Conservation (phyloP, 2,113 vertebrate species). For the Casuarius casuarius region DNA sequence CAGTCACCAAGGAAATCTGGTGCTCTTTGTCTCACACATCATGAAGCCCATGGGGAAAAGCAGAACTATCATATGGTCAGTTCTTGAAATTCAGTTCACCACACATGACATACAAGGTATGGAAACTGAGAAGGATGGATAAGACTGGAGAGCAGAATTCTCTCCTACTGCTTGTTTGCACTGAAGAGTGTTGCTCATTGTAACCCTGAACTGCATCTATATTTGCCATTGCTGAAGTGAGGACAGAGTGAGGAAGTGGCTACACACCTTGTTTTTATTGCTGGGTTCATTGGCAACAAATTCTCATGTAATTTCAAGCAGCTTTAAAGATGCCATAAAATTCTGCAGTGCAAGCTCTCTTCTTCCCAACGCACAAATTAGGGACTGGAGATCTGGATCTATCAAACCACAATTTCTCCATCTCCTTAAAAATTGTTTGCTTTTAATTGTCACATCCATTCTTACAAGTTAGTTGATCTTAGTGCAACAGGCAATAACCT, state of each 20-base stretch:
- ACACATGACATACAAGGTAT: background rate
- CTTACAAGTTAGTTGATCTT: background rate
- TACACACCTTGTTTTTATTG: background rate
- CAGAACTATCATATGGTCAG: background rate
- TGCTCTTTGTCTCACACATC: background rate
- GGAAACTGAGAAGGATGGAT: background rate
- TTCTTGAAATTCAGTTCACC: background rate
- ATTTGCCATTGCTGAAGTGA: background rate
- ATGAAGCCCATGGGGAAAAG: background rate
- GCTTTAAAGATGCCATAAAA: background rate
- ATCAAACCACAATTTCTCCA: background rate
- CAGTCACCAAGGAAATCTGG: too few species aligned
- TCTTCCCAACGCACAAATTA: background rate
- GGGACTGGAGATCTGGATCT: background rate
- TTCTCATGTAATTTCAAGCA: background rate
- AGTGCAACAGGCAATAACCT: background rate
- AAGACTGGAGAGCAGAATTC: too few species aligned
- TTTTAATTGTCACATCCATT: background rate
- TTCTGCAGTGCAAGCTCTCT: background rate
- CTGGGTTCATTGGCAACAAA: background rate
- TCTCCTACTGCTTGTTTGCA: too few species aligned
- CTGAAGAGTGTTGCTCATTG: background rate
- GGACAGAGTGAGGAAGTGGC: background rate
- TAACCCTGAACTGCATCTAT: background rate
- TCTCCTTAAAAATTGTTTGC: background rate